Conservation (phyloP, 2,888 invertebrate species). For the Amiota mariae region DNA sequence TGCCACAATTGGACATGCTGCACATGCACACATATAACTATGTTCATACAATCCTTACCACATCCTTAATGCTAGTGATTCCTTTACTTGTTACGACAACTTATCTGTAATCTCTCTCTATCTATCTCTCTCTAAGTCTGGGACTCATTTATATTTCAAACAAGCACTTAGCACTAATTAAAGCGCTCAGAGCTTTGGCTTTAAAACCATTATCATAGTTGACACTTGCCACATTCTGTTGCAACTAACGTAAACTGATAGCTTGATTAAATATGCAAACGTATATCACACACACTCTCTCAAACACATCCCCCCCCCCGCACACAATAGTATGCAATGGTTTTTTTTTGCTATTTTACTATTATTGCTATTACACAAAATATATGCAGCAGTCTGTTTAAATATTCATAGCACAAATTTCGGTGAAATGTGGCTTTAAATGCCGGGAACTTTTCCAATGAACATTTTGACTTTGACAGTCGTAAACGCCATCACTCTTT, state of each 20-base stretch:
- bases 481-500: too few species aligned
- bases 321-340: too few species aligned
- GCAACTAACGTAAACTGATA: background rate
- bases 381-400: slow-evolving; percentile 6
- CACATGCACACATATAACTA: background rate
- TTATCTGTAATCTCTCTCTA: background rate
- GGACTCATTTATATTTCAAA: slow-evolving; percentile 18
- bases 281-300: background rate
- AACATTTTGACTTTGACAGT: too few species aligned
- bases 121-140: background rate
- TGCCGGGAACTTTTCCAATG: too few species aligned
- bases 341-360: too few species aligned
- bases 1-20: background rate
- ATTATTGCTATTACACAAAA: background rate
- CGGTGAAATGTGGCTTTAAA: too few species aligned
- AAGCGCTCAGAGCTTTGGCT: slow-evolving; percentile 4
- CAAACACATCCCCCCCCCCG: background rate
- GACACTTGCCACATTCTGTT: slow-evolving; percentile 25
- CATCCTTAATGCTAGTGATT: background rate
- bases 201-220: slow-evolving; percentile 15
- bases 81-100: too few species aligned
- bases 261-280: slow-evolving; percentile 24
- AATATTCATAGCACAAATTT: slow-evolving; percentile 18
- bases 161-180: slow-evolving; percentile 26
- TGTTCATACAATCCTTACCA: background rate